Conservation (phyloP, 2,797 vertebrate genomes). For the Etheostoma nigrum region DNA sequence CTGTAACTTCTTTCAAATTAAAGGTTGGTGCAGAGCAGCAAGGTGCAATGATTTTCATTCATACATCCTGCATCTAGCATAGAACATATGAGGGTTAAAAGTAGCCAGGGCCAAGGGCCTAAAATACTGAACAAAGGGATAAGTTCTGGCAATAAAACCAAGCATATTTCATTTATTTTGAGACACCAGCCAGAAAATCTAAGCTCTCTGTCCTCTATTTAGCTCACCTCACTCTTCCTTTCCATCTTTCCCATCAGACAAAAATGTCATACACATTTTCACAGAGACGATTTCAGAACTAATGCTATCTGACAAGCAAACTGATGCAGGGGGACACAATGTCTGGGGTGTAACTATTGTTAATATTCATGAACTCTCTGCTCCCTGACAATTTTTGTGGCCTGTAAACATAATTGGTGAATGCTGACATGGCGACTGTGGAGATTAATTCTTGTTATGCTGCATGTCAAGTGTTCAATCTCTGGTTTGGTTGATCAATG, state of each 20-base stretch:
- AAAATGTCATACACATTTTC: conserved; percentile 70
- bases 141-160: conserved; percentile 39
- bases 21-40: conserved; percentile 9
- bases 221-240: conserved; percentile 51
- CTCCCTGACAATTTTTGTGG: conserved; percentile 15
- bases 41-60: conserved; percentile 4
- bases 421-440: conserved; percentile 29
- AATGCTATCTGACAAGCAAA: conserved; percentile 73
- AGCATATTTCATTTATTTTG: conserved; percentile 40
- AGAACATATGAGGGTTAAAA: conserved; percentile 12
- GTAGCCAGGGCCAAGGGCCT: conserved; percentile 3
- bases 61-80: conserved; percentile 12
- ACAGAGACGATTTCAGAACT: conserved; percentile 53
- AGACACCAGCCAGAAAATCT: conserved; percentile 37
- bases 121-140: conserved; percentile 46
- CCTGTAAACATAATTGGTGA: conserved; percentile 32
- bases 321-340: conserved; percentile 46
- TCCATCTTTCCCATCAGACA: conserved; percentile 53
- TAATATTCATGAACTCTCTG: conserved; percentile 61
- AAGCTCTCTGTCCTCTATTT: conserved; percentile 45
- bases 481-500: conserved; percentile 3
- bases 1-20: conserved; percentile 8
- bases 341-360: conserved; percentile 41
- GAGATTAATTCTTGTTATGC: conserved; percentile 2
- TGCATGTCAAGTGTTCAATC: conserved; percentile 8